phyloP scores from a whole-genome alignment of 2,888 invertebrate genomes.

The Reticulitermes lucifugus region DNA sequence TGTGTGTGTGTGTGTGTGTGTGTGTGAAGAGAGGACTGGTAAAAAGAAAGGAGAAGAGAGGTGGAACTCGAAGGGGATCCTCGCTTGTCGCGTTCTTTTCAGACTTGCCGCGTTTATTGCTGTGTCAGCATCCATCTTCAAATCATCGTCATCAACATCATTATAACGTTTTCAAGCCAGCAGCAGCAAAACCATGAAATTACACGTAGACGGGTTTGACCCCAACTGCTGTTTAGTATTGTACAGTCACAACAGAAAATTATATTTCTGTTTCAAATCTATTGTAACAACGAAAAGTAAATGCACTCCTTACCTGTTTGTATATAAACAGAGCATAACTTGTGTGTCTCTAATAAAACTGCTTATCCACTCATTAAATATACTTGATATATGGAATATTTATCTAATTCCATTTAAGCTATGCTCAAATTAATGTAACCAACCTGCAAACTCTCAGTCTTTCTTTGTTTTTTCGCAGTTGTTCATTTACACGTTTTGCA shows the following conservation, averaged over 20 bases:
- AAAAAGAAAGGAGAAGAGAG: neutral
- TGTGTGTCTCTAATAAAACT: too few relatives aligned
- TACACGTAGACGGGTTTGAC: conserved; percentile 16
- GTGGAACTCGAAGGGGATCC: conserved; percentile 3
- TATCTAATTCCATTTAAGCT: too few relatives aligned
- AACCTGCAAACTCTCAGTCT: too few relatives aligned
- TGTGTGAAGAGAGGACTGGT: neutral
- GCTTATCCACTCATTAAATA: too few relatives aligned
- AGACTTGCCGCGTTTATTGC: conserved; percentile 29
- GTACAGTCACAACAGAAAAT: conserved; percentile 32
- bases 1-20: conserved; percentile 1
- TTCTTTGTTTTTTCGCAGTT: too few relatives aligned
- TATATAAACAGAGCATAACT: too few relatives aligned
- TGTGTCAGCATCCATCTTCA: conserved; percentile 44
- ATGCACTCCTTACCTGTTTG: too few relatives aligned
- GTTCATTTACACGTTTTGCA: too few relatives aligned
- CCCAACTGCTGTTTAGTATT: conserved; percentile 2
- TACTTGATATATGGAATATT: too few relatives aligned
- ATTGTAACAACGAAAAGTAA: neutral
- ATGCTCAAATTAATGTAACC: too few relatives aligned
- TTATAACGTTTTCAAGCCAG: conserved; percentile 43
- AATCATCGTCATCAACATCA: conserved; percentile 49
- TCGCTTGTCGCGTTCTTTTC: conserved; percentile 30
- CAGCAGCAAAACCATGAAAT: conserved; percentile 41
- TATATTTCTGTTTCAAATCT: neutral